Base-by-base conservation (phyloP, 2,113 vertebrate genomes). In the Talpa occidentalis region DNA sequence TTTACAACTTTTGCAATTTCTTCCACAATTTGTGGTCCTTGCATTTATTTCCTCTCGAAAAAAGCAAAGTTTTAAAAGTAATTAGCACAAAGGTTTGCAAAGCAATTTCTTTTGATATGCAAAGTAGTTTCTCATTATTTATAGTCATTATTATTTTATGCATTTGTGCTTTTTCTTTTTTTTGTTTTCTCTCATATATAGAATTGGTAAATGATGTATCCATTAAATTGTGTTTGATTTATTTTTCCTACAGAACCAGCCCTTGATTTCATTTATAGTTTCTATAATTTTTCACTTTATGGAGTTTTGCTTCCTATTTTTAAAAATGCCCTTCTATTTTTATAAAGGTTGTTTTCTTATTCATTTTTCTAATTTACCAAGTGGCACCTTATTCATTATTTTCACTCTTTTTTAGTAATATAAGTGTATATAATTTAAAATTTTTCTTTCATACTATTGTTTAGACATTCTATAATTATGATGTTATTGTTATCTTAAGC, bases 1-100 rank as follows among this genome's bases (percentile, higher is more conserved):
- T 62, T 88, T 44, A 76, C 37, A 88, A 93, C 21, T 88, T 91
- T 90, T 54, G 79, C 26, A 62, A 59, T 90, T 89, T 92, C 77
- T 93, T 76, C 24, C 19, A 84, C 17, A 78, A 40, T 91, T 93
- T 72, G 6, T 30, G 24, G 17, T 67, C 32, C 81, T 79, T 35
- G 83, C 6, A 56, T 56, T 22, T 90, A 52, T 60, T 88, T 81
- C 76, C n/a, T 44, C 24, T 74, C 52, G 44, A 10, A 8, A 26
- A 82, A 78, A 44, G 2, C 5, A 26, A 66, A 72, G 10, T 32
- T 93, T 92, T 79, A 66, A 30, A 88, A 90, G 70, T 52, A 52
- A 54, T 62, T 82, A 62, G 37, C 49, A 35, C 60, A 67, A 62
- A 49, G 17, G 52, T 82, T 6, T 76, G 1, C 19, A 91, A n/a